Percentiles rank a stretch among this genome's conserved stretches.
Evolutionary conservation across 2,113 vertebrate species (phyloP).

Genomic region (Barnardius zonarius): DNA sequence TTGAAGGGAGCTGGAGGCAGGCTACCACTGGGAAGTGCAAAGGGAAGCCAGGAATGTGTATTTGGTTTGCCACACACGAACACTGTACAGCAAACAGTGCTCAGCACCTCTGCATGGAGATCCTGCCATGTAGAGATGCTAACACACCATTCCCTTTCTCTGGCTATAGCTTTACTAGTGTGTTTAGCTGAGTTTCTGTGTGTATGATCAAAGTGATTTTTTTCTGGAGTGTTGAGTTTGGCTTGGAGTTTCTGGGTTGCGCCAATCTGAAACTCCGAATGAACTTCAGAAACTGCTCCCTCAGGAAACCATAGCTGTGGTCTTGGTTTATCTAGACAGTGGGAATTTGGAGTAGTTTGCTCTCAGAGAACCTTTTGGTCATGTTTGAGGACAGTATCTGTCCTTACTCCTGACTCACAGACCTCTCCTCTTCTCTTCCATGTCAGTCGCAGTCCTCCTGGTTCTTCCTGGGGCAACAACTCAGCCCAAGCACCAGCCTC

Average conservation of each 20-base stretch:
- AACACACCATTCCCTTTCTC: background rate
- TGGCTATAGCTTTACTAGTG: background rate
- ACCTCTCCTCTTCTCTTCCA: background rate
- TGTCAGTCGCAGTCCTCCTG: background rate
- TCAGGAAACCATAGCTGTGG: background rate
- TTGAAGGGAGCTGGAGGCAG: background rate
- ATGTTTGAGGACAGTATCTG: background rate
- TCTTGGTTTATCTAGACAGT: background rate
- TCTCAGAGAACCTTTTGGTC: background rate
- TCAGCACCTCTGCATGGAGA: background rate
- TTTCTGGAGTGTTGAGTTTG: background rate
- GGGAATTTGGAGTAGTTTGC: background rate
- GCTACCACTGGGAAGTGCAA: background rate
- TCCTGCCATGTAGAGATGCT: background rate
- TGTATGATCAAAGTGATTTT: background rate
- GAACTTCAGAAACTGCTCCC: background rate
- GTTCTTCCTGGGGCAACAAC: background rate
- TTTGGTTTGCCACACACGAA: background rate
- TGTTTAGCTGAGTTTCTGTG: background rate
- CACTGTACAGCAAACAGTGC: background rate
- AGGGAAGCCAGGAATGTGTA: background rate
- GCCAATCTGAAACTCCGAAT: background rate
- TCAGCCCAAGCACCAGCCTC: background rate
- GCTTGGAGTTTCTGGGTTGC: background rate
- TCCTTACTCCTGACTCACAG: fast-evolving